phyloP scores from a whole-genome alignment of 2,797 vertebrate genomes.

The Periparus ater region DNA sequence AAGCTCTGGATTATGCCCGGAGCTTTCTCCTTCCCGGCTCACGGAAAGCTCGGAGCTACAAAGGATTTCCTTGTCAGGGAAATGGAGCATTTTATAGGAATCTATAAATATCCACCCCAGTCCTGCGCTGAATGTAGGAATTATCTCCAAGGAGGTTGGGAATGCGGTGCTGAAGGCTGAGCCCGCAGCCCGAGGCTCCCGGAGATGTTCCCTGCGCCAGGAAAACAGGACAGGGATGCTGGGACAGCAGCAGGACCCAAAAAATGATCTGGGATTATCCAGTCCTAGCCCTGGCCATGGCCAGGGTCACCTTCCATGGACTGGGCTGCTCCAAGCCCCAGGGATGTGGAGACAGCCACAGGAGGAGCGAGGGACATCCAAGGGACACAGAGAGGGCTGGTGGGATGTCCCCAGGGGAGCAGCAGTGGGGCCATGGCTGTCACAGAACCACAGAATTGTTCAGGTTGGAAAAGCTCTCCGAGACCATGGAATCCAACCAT shows the following conservation, averaged over 20 bases:
- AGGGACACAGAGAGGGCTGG: rapidly evolving
- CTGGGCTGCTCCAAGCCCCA: neutral
- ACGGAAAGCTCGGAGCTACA: neutral
- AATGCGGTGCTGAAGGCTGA: neutral
- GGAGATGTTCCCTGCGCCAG: neutral
- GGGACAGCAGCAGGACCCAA: neutral
- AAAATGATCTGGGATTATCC: rapidly evolving
- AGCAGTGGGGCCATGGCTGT: rapidly evolving
- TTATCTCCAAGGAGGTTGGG: neutral
- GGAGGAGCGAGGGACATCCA: rapidly evolving
- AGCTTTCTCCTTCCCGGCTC: neutral
- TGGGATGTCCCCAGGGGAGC: neutral
- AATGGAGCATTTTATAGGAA: neutral
- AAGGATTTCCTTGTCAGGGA: neutral
- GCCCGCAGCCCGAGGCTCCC: neutral
- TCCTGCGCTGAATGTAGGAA: neutral
- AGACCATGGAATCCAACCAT: rapidly evolving
- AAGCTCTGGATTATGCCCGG: rapidly evolving
- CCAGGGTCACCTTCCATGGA: neutral
- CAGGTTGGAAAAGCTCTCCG: neutral
- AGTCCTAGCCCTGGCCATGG: rapidly evolving
- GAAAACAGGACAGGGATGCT: neutral
- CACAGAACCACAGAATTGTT: rapidly evolving
- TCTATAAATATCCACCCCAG: neutral
- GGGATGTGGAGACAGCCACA: rapidly evolving